Base-by-base conservation (phyloP, 1,140 invertebrate genomes). In the Diachasmimorpha longicaudata region DNA sequence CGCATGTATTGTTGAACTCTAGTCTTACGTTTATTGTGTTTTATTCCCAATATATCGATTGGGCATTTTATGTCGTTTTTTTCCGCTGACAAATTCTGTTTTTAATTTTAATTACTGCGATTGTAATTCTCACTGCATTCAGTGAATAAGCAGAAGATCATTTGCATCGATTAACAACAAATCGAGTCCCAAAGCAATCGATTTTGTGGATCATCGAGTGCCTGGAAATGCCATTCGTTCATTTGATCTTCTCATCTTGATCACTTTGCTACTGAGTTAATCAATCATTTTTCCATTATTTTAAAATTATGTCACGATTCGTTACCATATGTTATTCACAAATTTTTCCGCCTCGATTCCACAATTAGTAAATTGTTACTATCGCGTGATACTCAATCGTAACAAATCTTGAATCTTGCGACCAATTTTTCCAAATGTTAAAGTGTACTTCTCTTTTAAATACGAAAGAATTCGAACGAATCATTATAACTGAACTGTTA, bases 1-100 rank as follows among this genome's bases (percentile, higher is more conserved):
- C 82, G 83, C 83, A 85, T 85, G 86, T 88, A 87, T 88, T 86
- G 83, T 86, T 87, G 82, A 88, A 87, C 81, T 88, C 86, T 89
- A 89, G 87, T 89, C 87, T 87, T 87, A 84, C 72, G 80, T 86
- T 74, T 88, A 88, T 82, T 81, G 75, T 81, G 72, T 63, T 80
- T 83, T 72, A 77, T 79, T 77, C 74, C 76, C 46, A 31, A 36
- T 85, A 81, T 66, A 70, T 48, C 14, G 46, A 81, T 83, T 81
- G 68, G 79, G 79, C 68, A 80, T 80, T n/a, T 81, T 79, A 42
- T 42, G 9, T 55, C 48, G 6, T 75, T 48, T 77, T 80, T 75
- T 73, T 19, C 19, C 19, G 48, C 19, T 21, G 19, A 55, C 19
- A 19, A 55, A 19, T 55, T 19, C 6, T 8, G 19, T 77, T 71